A percentile compares a stretch with the other conserved stretches of the same genome.
Conservation (phyloP, 2,888 invertebrate species). For the Eristalis arbustorum region DNA sequence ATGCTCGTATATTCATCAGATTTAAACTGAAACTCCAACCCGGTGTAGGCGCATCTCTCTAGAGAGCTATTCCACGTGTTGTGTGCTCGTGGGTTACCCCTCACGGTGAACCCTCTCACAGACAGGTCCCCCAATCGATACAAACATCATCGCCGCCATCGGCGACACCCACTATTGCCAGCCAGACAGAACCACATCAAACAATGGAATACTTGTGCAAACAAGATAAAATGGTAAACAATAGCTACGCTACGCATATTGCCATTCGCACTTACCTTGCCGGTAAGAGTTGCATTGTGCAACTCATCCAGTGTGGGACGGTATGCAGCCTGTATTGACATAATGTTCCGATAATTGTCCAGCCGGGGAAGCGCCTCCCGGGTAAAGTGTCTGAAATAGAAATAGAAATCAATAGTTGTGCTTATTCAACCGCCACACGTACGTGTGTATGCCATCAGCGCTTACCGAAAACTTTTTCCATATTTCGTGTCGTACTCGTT, state of each 20-base stretch:
- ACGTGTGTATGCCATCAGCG: not conserved
- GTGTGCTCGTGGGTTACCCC: too few species aligned
- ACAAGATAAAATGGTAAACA: not conserved
- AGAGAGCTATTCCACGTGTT: too few species aligned
- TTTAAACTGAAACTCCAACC: too few species aligned
- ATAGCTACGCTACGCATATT: not conserved
- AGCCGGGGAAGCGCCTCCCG: conserved; percentile 92
- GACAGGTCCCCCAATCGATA: not conserved
- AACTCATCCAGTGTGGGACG: conserved; percentile 94
- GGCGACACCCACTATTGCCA: not conserved
- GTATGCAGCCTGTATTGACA: conserved; percentile 92
- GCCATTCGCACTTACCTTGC: conserved; percentile 88
- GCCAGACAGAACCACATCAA: not conserved
- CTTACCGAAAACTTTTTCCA: conserved; percentile 89
- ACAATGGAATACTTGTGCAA: not conserved
- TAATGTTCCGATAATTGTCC: conserved; percentile 93
- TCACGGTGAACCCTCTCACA: too few species aligned
- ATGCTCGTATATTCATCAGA: too few species aligned
- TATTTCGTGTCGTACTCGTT: conserved; percentile 86
- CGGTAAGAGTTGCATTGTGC: conserved; percentile 89
- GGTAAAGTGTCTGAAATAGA: conserved; percentile 86
- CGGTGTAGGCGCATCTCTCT: too few species aligned
- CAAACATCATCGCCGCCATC: not conserved
- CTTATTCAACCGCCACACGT: not conserved
- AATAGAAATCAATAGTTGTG: not conserved